Evolutionary conservation across 2,888 invertebrate genomes (phyloP), one percentile per base, ranked within the genome.

Genomic region (Microplitis deprimator): DNA sequence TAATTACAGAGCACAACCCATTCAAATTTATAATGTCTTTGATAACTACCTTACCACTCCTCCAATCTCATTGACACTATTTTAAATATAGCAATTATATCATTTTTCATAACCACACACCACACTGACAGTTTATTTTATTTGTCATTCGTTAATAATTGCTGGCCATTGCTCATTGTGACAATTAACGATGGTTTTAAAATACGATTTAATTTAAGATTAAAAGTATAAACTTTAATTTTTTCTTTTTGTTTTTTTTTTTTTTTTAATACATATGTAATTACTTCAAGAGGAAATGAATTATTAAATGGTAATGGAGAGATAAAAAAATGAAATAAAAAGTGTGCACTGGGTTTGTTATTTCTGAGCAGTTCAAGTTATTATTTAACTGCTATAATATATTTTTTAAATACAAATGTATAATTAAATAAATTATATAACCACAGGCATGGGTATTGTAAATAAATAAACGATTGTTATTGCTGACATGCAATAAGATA

Each of bases 11-110:
- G 79, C 79, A 78, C 61, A 20, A 79, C 40, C 79, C 82, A 83
- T 84, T 82, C 82, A 84, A 85, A 86, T 86, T 85, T 85, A 84
- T 85, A 85, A 84, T 85, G 84, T 85, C 85, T 81, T 83, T 83
- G 82, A 83, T 86, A 85, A 85, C 80, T 82, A 82, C 29, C 83
- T 79, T 75, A 79, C 82, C 85, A 79, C 81, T 84, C 84, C 79
- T 79, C 79, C 79, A 59, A 80, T 65, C 65, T 65, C 38, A 65
- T 65, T 65, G 64, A 73, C 29, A 50, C 17, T 50, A 70, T 50
- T 29, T 70, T 20, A 50, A 70, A 16, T 50, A 70, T 41, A 50
- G 50, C 41, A 17, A 59, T 59, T 59, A 70, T 50, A 29, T 8
- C 20, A 13, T 20, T 59, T 70, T 70, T 59, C 20, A 20, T 29